Evolutionary conservation across 2,113 vertebrate genomes (phyloP), one percentile per base, ranked within the genome.

Genomic region (Labeo rohita): DNA sequence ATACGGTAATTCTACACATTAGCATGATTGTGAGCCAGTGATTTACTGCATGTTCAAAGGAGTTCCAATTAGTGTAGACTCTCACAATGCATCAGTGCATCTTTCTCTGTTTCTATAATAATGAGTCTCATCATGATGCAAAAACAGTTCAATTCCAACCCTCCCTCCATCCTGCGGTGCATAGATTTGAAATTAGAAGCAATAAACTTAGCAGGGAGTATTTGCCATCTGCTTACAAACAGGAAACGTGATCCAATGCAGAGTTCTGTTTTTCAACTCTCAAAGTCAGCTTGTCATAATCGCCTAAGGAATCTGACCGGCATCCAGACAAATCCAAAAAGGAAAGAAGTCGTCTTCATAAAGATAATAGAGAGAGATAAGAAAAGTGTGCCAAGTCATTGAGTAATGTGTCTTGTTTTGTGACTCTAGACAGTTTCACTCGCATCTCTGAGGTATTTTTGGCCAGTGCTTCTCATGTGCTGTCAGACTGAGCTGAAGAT

Each of bases 1-100:
- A 52, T 63, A 61, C 21, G 39, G 39, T 39, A 39, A 3, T 59
- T 21, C 2, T 59, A 21, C 16, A 63, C 54, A 50, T 47, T 49
- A n/a, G 21, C 45, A 23, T 74, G 36, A 90, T 90, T 75, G 90
- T 89, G 90, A n/a, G 84, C 47, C 90, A 92, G 81, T 84, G 88
- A 92, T 90, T 87, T 84, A 23, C 6, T 0, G 72, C 18, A 84
- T 52, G 79, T 68, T 74, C 75, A 63, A 63, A 74, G 59, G 81
- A 50, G 50, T 85, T 81, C 65, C 56, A 47, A 49, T 88, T 73
- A 86, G 77, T 83, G 56, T 61, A 34, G 23, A 80, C 66, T 28
- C n/a, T 73, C 45, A 56, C 39, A 34, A 8, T 61, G 11, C 49
- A 80, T 73, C 43, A 63, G 13, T 50, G 66, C 16, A 74, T 49